Conservation (phyloP, 2,888 invertebrate species). For the Argynnis bischoffii region DNA sequence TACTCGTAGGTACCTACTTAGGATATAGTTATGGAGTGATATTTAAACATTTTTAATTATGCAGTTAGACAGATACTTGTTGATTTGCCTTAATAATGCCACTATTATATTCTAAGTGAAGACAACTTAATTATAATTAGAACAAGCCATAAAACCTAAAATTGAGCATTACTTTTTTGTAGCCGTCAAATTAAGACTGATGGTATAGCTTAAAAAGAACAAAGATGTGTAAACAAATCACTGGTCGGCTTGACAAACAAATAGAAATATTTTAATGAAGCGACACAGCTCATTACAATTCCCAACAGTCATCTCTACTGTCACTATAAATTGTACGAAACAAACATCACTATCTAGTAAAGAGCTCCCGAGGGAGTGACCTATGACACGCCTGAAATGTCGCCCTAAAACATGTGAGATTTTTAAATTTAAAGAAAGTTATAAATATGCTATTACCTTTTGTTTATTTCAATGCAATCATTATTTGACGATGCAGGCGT, state of each 20-base stretch:
- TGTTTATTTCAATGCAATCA: too few relatives aligned
- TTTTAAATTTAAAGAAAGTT: conserved; percentile 1
- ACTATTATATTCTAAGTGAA: too few relatives aligned
- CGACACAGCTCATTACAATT: conserved; percentile 64
- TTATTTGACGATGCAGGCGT: too few relatives aligned
- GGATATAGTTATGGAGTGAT: too few relatives aligned
- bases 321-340: conserved; percentile 59
- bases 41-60: too few relatives aligned
- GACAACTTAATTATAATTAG: neutral
- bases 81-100: too few relatives aligned
- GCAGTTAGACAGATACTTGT: too few relatives aligned
- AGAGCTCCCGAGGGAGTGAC: conserved; percentile 57
- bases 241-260: conserved; percentile 62
- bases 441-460: neutral
- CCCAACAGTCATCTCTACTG: conserved; percentile 56
- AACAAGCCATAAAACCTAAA: conserved; percentile 22
- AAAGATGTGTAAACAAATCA: conserved; percentile 69
- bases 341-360: conserved; percentile 56
- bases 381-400: conserved; percentile 46
- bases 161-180: conserved; percentile 31
- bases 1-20: too few relatives aligned
- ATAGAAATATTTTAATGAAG: conserved; percentile 78
- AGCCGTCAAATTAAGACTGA: conserved; percentile 39
- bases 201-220: conserved; percentile 47
- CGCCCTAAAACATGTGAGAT: neutral